Base-by-base conservation (phyloP, 2,797 vertebrate genomes). In the Pampus argenteus region DNA sequence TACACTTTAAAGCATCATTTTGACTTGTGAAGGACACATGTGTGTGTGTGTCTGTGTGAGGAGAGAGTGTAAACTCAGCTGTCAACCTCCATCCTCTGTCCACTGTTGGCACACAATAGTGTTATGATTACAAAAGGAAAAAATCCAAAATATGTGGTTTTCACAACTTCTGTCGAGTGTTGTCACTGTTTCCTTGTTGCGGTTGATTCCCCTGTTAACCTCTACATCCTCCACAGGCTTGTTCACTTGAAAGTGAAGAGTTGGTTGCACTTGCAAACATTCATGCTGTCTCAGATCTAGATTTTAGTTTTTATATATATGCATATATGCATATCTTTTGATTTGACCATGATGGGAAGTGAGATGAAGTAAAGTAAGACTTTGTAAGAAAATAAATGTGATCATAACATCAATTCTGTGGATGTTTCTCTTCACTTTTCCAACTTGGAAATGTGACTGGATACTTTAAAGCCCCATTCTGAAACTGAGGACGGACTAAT, bases 111-210 rank as follows among this genome's bases (percentile, higher is more conserved):
- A 26, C 18, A n/a, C 22, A 49, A 15, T n/a, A 23, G 10, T 2
- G 23, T 58, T n/a, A 40, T 44, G 42, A 15, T 3, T 38, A 51
- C 3, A 36, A 31, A 28, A 31, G 28, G 26, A 23, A 15, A 45
- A 10, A 15, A 14, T 26, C 9, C 22, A 9, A 48, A 61, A 54
- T 34, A 1, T 48, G 3, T 48, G n/a, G 34, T 40, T 49, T 29
- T 58, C n/a, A 22, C 31, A 22, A 11, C 42, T 64, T 44, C 22
- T 50, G 2, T 25, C 15, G 18, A 11, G n/a, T 52, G 9, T 57
- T 51, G 26, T 20, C 54, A 48, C 28, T 42, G 55, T 49, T 47
- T 59, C 59, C 10, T 17, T 66, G 47, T 58, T 47, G 26, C 29
- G 42, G 28, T 38, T 45, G 17, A 28, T 42, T 22, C 14, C 38